A percentile compares a stretch with the other conserved stretches of the same genome.
Conservation (phyloP, 2,113 vertebrate species). For the Alexandromys fortis region DNA sequence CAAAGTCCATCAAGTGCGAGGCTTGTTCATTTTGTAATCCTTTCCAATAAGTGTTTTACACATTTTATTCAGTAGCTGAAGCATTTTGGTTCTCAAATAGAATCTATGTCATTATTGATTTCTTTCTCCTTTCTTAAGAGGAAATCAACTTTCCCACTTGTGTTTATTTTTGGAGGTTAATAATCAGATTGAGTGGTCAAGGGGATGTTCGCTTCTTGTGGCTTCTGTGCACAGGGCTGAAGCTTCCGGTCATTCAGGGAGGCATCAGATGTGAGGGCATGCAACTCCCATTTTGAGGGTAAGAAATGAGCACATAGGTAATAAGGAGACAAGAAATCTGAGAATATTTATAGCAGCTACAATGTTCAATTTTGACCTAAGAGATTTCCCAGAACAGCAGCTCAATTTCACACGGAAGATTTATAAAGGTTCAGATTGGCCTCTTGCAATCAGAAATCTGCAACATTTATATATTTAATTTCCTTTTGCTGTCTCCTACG, state of each 20-base stretch:
- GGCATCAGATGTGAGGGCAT: not conserved
- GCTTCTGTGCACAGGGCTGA: slow-evolving; percentile 35
- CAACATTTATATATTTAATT: slow-evolving; percentile 72
- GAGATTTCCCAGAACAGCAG: slow-evolving; percentile 73
- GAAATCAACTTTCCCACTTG: slow-evolving; percentile 72
- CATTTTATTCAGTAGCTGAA: slow-evolving; percentile 76
- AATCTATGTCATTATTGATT: slow-evolving; percentile 75
- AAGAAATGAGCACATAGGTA: slow-evolving; percentile 49
- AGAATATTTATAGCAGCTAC: slow-evolving; percentile 63
- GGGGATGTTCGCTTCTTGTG: slow-evolving; percentile 52
- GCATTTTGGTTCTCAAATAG: slow-evolving; percentile 73
- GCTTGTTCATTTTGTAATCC: not conserved
- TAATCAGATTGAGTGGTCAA: slow-evolving; percentile 68
- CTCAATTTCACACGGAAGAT: slow-evolving; percentile 46
- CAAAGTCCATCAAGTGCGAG: not conserved
- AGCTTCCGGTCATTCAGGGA: slow-evolving; percentile 51
- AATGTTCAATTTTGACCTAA: slow-evolving; percentile 67
- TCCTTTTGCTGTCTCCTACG: slow-evolving; percentile 59
- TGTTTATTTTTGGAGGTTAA: slow-evolving; percentile 80
- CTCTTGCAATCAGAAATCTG: slow-evolving; percentile 65
- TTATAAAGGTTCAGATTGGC: slow-evolving; percentile 61
- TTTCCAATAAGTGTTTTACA: slow-evolving; percentile 45
- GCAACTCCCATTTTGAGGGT: slow-evolving; percentile 56
- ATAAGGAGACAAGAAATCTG: slow-evolving; percentile 62
- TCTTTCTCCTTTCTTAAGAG: slow-evolving; percentile 55